Evolutionary conservation across 2,113 vertebrate species (phyloP), one percentile per base, ranked within the genome.

Genomic region (Lycaon pictus): DNA sequence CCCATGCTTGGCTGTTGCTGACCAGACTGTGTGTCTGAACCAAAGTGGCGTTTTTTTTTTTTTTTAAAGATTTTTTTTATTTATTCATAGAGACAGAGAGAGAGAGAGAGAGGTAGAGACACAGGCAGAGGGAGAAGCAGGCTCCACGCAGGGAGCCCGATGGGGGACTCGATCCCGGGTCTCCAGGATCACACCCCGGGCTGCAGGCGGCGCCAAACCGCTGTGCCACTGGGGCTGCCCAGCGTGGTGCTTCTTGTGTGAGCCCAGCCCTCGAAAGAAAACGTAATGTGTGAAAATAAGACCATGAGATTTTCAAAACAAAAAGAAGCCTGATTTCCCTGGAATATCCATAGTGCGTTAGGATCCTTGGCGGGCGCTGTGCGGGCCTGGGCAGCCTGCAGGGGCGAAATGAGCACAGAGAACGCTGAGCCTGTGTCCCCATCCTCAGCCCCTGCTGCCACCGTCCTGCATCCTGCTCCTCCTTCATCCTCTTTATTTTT

Each of bases 201-300:
- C 43, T 43, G 43, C 4, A 43, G 43, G 43, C 43, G 43, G 43
- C 43, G 5, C 43, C 43, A 43, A 43, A 43, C 43, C 5, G 43
- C 43, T 43, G 43, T 1, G 43, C 43, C 43, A 43, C 43, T 43
- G 43, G 43, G 43, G 43, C 43, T 43, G 43, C 43, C 43, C 43
- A 43, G 43, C 43, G 0, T 17, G 56, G 51, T 0, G 0, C 35
- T 13, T 51, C 76, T 13, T 48, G 58, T 51, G 12, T 1, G 29
- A 88, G 23, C 32, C 67, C 67, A 13, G 51, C 58, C 51, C 74
- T 93, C n/a, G 51, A 25, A 76, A 83, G 67, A 51, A 16, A 76
- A 85, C 11, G n/a, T 58, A 15, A 67, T 29, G 27, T 27, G 22
- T 35, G 43, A 84, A 90, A 56, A 80, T 20, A 85, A 89, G 43